Evolutionary conservation across 2,113 vertebrate genomes (phyloP).

Genomic region (Etia nguti): DNA sequence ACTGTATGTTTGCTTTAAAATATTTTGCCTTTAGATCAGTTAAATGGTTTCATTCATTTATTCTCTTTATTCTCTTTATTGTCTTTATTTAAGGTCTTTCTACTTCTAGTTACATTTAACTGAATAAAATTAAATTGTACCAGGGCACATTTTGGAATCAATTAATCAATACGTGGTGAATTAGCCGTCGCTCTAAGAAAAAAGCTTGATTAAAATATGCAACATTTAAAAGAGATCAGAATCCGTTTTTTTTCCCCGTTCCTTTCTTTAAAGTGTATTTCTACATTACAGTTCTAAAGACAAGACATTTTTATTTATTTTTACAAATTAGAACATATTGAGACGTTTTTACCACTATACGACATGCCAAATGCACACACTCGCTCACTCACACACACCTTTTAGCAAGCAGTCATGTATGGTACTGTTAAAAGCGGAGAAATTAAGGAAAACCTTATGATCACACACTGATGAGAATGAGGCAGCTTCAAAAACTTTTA

Average conservation of each 20-base stretch:
- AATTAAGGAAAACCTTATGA: conserved; percentile 7
- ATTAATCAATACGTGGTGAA: not conserved
- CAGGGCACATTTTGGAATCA: not conserved
- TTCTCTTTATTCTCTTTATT: not conserved
- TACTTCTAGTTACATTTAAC: not conserved
- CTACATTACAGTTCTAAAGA: not conserved
- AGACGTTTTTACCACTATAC: not conserved
- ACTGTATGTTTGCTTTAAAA: not conserved
- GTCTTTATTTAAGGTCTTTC: not conserved
- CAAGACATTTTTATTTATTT: not conserved
- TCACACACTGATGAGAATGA: conserved; percentile 27
- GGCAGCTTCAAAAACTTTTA: not conserved
- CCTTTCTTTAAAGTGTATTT: not conserved
- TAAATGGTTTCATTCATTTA: not conserved
- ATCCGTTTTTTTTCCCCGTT: not conserved
- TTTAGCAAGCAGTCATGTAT: conserved; percentile 29
- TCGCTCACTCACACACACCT: not conserved
- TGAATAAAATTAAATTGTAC: not conserved
- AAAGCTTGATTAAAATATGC: not conserved
- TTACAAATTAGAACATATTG: not conserved
- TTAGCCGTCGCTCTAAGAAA: not conserved
- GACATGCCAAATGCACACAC: not conserved
- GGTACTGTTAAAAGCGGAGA: not conserved
- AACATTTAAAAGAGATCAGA: not conserved
- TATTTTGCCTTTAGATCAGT: not conserved